Conservation (phyloP, 1,140 invertebrate genomes). For the Globodera rostochiensis region DNA sequence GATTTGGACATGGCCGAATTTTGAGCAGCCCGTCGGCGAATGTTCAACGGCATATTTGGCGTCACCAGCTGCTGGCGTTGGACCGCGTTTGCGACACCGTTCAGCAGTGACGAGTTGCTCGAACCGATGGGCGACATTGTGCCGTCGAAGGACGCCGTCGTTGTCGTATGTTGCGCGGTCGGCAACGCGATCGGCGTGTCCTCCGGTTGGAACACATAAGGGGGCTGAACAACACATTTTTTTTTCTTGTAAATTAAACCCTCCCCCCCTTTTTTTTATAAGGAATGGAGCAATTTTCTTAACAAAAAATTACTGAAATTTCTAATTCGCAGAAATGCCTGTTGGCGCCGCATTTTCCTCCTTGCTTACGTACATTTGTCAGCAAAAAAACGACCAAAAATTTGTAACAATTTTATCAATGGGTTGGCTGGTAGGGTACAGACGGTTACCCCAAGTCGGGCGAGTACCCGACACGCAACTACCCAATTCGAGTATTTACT, state of each 20-base stretch:
- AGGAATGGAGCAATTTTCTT: too few species aligned
- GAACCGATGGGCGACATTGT: slow-evolving; percentile 19
- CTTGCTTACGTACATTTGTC: too few species aligned
- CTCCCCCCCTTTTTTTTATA: too few species aligned
- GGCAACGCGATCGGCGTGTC: slow-evolving; percentile 34
- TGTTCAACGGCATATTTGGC: slow-evolving; percentile 3
- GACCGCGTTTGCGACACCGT: not conserved
- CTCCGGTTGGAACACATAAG: slow-evolving; percentile 31
- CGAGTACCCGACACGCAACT: too few species aligned
- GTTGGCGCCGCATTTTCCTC: too few species aligned
- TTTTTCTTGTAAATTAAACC: too few species aligned
- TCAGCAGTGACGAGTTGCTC: slow-evolving; percentile 7
- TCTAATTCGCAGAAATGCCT: not conserved
- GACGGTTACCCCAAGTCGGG: too few species aligned
- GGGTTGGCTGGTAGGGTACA: too few species aligned
- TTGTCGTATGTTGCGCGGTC: not conserved
- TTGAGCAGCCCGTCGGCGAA: slow-evolving; percentile 5
- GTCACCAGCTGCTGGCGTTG: not conserved
- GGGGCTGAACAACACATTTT: slow-evolving; percentile 10
- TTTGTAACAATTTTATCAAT: too few species aligned
- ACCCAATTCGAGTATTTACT: too few species aligned
- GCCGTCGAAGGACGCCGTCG: not conserved
- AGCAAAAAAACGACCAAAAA: too few species aligned
- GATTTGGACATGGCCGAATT: not conserved
- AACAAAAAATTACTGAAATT: not conserved